A percentile compares a stretch with the other conserved stretches of the same genome.
These are phyloP conservation scores for Noturus placidus DNA, from an alignment of 2,113 vertebrate species.

Conservation along the genomic window DNA sequence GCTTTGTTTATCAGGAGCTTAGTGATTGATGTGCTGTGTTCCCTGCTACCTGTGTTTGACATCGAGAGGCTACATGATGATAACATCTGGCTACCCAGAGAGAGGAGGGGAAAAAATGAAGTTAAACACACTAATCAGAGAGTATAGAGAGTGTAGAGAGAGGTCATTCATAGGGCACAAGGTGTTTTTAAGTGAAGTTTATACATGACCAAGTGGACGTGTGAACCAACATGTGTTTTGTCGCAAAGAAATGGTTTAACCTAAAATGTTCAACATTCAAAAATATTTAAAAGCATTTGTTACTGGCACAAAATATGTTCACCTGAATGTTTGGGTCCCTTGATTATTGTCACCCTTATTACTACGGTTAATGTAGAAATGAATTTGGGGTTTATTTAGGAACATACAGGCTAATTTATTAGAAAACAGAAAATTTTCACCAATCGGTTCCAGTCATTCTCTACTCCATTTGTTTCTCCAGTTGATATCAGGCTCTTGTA, in stretches of 20 bases:
- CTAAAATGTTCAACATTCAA: not conserved
- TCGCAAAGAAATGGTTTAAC: too few species aligned
- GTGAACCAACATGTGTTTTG: not conserved
- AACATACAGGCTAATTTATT: not conserved
- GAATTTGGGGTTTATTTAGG: not conserved
- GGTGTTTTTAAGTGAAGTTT: constrained; percentile 11
- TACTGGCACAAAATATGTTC: not conserved
- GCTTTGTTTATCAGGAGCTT: constrained; percentile 18
- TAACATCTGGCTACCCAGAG: constrained; percentile 38
- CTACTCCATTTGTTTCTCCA: not conserved
- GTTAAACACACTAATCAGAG: constrained; percentile 33
- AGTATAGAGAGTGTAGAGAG: constrained; percentile 30
- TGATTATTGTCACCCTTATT: not conserved
- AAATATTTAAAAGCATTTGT: constrained; percentile 1
- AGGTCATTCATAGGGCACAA: constrained; percentile 29
- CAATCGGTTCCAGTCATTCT: not conserved
- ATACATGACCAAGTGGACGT: not conserved
- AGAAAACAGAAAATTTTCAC: not conserved
- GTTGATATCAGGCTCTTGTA: not conserved
- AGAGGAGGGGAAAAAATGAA: constrained; percentile 22
- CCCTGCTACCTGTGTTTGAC: not conserved
- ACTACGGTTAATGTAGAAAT: not conserved
- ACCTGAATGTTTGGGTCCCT: not conserved
- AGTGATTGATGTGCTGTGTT: constrained; percentile 38
- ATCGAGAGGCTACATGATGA: constrained; percentile 38